Conservation (phyloP, 2,797 vertebrate genomes). For the Mus caroli region DNA sequence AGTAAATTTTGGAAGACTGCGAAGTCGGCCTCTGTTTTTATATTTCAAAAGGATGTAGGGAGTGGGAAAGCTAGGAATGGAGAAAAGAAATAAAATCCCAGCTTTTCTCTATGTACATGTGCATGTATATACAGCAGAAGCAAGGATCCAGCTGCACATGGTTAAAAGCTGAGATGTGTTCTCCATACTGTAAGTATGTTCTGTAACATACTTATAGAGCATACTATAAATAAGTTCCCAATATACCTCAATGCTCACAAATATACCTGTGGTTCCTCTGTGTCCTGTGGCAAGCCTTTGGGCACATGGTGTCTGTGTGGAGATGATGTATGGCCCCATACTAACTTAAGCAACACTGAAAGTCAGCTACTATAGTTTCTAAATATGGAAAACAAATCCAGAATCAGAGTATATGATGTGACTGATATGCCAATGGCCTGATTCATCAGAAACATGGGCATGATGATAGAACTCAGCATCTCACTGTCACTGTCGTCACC, state of each 20-base stretch:
- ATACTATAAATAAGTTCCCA: neutral
- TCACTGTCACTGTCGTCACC: too few relatives aligned
- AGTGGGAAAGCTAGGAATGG: neutral
- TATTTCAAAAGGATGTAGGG: neutral
- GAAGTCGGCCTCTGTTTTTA: neutral
- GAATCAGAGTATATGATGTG: neutral
- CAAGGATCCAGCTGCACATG: neutral
- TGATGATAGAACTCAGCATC: neutral
- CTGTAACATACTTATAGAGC: neutral
- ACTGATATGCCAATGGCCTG: neutral
- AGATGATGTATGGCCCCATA: neutral
- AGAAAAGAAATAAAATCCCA: neutral
- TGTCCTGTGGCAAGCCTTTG: neutral
- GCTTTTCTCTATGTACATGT: neutral
- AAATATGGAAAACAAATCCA: constrained; percentile 1
- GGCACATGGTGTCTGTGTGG: neutral
- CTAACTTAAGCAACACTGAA: neutral
- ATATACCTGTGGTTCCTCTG: neutral
- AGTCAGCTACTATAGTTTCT: neutral
- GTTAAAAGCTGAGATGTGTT: neutral
- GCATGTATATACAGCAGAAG: neutral
- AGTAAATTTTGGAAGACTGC: neutral
- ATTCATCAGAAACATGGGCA: neutral
- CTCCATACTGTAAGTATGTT: neutral
- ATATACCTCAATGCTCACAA: neutral